Evolutionary conservation across 2,113 vertebrate genomes (phyloP).

Genomic region (Condylura cristata): DNA sequence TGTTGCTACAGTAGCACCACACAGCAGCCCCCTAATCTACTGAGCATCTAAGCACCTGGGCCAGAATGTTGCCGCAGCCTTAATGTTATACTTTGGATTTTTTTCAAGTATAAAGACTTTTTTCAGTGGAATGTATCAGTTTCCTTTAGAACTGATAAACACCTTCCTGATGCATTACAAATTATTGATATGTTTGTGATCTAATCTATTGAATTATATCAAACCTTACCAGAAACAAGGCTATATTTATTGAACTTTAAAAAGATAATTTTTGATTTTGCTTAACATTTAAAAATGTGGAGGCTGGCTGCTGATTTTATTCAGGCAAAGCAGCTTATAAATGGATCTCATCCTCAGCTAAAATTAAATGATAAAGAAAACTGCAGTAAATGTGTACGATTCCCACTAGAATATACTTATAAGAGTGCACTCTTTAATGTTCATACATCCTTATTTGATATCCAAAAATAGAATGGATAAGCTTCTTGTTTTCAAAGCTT

Average conservation of each 20-base stretch:
- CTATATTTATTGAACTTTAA: conserved; percentile 54
- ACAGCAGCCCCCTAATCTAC: conserved; percentile 52
- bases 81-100: conserved; percentile 13
- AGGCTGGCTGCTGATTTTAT: conserved; percentile 38
- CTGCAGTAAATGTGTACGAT: conserved; percentile 36
- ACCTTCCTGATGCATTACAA: conserved; percentile 37
- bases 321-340: conserved; percentile 19
- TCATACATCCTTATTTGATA: conserved; percentile 40
- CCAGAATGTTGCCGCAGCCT: conserved; percentile 27
- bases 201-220: conserved; percentile 27
- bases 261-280: conserved; percentile 41
- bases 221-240: conserved; percentile 39
- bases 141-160: conserved; percentile 62
- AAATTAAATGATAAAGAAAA: conserved; percentile 64
- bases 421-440: conserved; percentile 45
- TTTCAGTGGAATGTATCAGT: conserved; percentile 58
- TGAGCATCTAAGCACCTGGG: conserved; percentile 30
- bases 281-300: conserved; percentile 56
- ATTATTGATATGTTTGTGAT: conserved; percentile 56
- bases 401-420: conserved; percentile 50
- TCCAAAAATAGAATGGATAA: conserved; percentile 32
- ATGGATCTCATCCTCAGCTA: conserved; percentile 47
- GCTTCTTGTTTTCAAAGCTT: conserved; percentile 53
- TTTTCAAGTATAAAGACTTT: conserved; percentile 56
- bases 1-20: conserved; percentile 30